Base-by-base conservation (phyloP, 2,113 vertebrate species). In the Saccopteryx bilineata region DNA sequence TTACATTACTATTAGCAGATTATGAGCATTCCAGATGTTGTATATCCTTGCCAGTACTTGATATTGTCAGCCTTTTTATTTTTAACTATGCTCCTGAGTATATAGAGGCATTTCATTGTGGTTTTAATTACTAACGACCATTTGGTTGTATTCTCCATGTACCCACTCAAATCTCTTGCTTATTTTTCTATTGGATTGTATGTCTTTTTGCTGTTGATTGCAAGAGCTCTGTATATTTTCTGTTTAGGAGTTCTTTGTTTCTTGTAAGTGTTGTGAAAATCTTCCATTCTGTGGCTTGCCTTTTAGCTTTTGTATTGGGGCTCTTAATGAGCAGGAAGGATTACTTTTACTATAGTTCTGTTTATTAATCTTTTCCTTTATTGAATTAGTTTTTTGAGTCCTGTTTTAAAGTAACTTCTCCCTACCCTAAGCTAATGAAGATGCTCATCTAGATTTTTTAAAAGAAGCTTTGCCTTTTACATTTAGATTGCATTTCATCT, bases 71-170 rank as follows among this genome's bases (percentile, higher is more conserved):
- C 23, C 48, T 93, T 93, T 94, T 91, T 6, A 82, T 88, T 91
- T 96, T 93, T 75, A 31, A 87, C 1, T 19, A 56, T 91, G 68
- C n/a, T 76, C 81, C 88, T 80, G 31, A 26, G 14, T 46, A 65
- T 56, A 46, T 81, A 71, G 33, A 68, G 12, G 5, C 24, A 76
- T 94, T 92, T 95, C 63, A 26, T 68, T 54, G 18, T 72, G 50
- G 13, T 90, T 90, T 96, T 96, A 90, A 87, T 90, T 83, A 50
- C 28, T 90, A 81, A 69, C 69, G 72, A 19, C 46, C 72, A 76
- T 75, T 95, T 89, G 72, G 33, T 33, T 87, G 24, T 95, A 31
- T 15, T 80, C 23, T 72, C 63, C 95, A 81, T 92, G 11, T 89
- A 87, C 48, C 31, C 33, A 65, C 88, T 95, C 54, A 84, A 11